Evolutionary conservation across 2,113 vertebrate genomes (phyloP).

Genomic region (Nerophis lumbriciformis): DNA sequence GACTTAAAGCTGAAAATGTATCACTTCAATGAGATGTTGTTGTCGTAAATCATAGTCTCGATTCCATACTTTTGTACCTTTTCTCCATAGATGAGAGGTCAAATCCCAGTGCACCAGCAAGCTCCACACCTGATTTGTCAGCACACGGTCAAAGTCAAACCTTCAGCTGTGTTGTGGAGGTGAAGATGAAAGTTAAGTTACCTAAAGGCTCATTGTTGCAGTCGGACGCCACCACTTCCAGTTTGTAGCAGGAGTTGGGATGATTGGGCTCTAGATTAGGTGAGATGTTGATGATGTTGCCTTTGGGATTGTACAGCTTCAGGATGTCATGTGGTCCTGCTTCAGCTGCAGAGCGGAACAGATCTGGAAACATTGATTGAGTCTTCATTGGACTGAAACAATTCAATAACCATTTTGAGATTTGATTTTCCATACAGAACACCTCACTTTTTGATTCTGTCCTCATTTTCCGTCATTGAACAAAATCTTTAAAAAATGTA

Average conservation of each 20-base stretch:
- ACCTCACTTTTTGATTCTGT: too few relatives aligned
- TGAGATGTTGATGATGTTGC: slow-evolving; percentile 77
- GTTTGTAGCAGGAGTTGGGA: slow-evolving; percentile 64
- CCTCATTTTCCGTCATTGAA: too few relatives aligned
- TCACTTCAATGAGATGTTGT: too few relatives aligned
- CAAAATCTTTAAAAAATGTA: too few relatives aligned
- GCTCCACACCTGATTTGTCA: slow-evolving; percentile 53
- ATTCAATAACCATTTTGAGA: too few relatives aligned
- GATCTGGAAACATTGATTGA: slow-evolving; percentile 42
- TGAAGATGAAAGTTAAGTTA: slow-evolving; percentile 28
- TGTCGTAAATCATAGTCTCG: too few relatives aligned
- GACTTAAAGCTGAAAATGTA: too few relatives aligned
- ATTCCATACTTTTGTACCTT: slow-evolving; percentile 51
- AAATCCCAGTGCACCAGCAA: slow-evolving; percentile 66
- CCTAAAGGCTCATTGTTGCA: slow-evolving; percentile 71
- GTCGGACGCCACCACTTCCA: slow-evolving; percentile 75
- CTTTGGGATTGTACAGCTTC: slow-evolving; percentile 75
- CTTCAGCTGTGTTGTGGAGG: background rate
- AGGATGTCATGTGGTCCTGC: slow-evolving; percentile 74
- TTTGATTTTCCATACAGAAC: too few relatives aligned
- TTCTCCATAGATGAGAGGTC: slow-evolving; percentile 75
- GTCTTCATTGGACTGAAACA: background rate
- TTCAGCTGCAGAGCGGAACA: slow-evolving; percentile 74
- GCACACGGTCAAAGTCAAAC: background rate
- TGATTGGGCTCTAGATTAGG: slow-evolving; percentile 66